Conservation (phyloP, 2,113 vertebrate genomes). For the Periophthalmodon schlosseri region DNA sequence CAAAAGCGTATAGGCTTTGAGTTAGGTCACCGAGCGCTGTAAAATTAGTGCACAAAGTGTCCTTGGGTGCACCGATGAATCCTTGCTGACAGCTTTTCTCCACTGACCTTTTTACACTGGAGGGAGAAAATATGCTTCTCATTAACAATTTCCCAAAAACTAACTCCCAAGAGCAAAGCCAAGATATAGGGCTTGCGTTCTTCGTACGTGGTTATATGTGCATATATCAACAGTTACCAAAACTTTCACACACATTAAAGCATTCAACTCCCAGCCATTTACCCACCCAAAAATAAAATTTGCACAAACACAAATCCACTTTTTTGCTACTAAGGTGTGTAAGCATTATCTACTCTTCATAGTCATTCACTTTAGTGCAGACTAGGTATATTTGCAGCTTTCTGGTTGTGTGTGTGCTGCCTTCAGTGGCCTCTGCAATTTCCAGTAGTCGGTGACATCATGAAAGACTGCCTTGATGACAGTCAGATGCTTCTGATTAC, state of each 20-base stretch:
- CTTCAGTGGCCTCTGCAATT: no score
- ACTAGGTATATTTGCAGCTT: no score
- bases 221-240: not conserved
- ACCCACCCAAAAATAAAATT: not conserved
- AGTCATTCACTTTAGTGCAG: no score
- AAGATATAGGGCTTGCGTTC: not conserved
- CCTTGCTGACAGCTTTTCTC: not conserved
- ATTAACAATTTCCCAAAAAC: conserved; percentile 16
- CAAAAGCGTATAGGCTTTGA: conserved; percentile 2
- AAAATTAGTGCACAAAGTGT: conserved; percentile 11
- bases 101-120: not conserved
- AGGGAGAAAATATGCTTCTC: not conserved
- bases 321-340: no score
- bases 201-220: not conserved
- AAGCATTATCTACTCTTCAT: no score
- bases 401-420: no score
- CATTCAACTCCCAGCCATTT: not conserved
- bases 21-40: not conserved
- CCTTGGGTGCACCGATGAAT: conserved; percentile 25
- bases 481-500: no score
- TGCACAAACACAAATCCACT: no score
- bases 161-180: conserved; percentile 10
- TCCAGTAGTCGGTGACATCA: no score
- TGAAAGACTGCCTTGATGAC: no score
- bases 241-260: not conserved